A percentile compares a stretch with the other conserved stretches of the same genome.
Evolutionary conservation across 23 tunicate genomes (phyloP).

Genomic region (Trididemnum miniatum): DNA sequence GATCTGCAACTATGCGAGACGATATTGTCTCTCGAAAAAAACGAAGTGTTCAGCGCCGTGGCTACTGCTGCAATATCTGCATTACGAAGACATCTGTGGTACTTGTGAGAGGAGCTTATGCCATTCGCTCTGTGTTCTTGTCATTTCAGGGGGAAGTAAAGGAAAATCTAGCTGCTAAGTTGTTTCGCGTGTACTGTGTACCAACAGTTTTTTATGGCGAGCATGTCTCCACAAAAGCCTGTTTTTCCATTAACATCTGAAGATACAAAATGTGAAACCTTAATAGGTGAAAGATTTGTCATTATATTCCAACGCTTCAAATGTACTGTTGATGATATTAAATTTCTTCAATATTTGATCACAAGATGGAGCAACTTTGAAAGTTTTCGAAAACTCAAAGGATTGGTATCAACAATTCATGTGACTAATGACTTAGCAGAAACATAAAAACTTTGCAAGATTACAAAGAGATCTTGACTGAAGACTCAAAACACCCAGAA

Average conservation of each 20-base stretch:
- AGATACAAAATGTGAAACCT: background rate
- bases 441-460: too few relatives aligned
- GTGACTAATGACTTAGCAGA: conserved; percentile 1
- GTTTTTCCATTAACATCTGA: conserved; percentile 2
- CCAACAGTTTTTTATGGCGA: background rate
- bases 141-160: background rate
- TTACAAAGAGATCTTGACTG: background rate
- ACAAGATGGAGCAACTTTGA: background rate
- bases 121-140: conserved; percentile 4
- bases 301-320: conserved; percentile 3
- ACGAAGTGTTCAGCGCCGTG: background rate
- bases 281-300: conserved; percentile 4
- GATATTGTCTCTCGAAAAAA: background rate
- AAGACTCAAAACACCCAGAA: background rate
- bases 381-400: background rate
- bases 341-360: background rate
- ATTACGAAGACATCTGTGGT: background rate
- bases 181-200: conserved; percentile 6
- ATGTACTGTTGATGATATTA: conserved; percentile 5
- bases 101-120: background rate
- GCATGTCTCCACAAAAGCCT: conserved; percentile 23
- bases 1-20: background rate
- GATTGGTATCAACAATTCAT: background rate
- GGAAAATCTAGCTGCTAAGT: background rate
- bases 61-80: background rate